Evolutionary conservation across 2,113 vertebrate species (phyloP).

Genomic region (Ursus arctos): DNA sequence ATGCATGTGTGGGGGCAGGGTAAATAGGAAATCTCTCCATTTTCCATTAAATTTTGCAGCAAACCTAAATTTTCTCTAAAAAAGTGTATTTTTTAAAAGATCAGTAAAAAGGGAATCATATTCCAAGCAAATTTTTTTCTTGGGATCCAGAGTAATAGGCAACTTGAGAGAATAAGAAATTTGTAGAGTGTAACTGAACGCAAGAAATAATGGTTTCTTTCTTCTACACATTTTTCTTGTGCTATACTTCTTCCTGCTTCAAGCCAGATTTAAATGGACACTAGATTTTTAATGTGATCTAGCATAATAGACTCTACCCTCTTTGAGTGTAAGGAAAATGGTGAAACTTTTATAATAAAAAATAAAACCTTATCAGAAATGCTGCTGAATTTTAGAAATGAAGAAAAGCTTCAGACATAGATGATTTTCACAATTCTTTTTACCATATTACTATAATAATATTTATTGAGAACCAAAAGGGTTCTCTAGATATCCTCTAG

Average conservation of each 20-base stretch:
- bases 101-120: background rate
- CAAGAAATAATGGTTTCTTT: slow-evolving; percentile 17
- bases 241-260: background rate
- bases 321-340: background rate
- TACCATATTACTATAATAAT: background rate
- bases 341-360: background rate
- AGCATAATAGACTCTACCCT: background rate
- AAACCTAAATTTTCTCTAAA: background rate
- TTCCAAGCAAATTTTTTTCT: background rate
- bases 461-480: background rate
- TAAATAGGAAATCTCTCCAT: background rate
- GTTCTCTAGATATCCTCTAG: background rate
- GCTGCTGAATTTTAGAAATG: background rate
- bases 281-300: slow-evolving; percentile 39
- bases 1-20: background rate
- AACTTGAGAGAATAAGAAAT: slow-evolving; percentile 1
- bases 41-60: background rate
- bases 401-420: background rate
- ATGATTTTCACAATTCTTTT: background rate
- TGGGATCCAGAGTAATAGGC: background rate
- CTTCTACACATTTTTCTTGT: slow-evolving; percentile 17
- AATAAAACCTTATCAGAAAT: background rate
- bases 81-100: background rate
- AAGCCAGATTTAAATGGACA: slow-evolving; percentile 50
- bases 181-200: background rate